Percentiles rank a stretch among this genome's conserved stretches.
Conservation (phyloP, 1,140 invertebrate species). For the Cydia strobilella region DNA sequence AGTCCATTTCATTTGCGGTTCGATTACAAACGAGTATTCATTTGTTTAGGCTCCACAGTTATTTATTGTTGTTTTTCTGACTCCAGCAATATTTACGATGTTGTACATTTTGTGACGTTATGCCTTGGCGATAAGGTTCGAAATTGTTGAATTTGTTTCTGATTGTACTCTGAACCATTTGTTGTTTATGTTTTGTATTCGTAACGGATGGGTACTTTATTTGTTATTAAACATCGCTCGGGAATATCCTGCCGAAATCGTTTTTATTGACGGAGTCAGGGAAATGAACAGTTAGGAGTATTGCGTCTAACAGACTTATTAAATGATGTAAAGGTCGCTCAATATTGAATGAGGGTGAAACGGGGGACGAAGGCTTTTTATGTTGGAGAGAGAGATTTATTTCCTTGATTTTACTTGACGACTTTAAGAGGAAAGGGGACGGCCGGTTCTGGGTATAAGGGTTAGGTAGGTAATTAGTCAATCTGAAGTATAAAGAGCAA, state of each 20-base stretch:
- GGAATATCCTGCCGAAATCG: neutral
- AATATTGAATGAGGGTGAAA: neutral
- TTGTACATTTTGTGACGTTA: neutral
- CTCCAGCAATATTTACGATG: neutral
- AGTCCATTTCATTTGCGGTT: conserved; percentile 11
- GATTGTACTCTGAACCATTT: neutral
- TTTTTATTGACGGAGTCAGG: conserved; percentile 14
- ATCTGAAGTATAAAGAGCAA: no score
- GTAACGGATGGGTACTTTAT: neutral
- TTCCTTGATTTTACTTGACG: no score
- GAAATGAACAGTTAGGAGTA: neutral
- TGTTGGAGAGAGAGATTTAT: no score
- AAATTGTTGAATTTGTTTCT: neutral
- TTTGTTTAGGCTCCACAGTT: neutral
- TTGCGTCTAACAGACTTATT: neutral
- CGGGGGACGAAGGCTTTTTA: no score
- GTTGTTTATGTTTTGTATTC: conserved; percentile 13
- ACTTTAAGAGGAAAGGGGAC: no score
- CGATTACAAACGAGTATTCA: conserved; percentile 3
- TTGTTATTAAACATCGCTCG: conserved; percentile 4
- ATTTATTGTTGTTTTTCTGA: conserved; percentile 13
- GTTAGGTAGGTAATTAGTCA: no score
- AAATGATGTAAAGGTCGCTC: neutral
- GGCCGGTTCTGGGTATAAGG: no score
- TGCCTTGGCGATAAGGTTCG: neutral